A percentile compares a stretch with the other conserved stretches of the same genome.
These are phyloP conservation scores for Hedychridium roseum DNA, from an alignment of 2,888 invertebrate genomes.

Conservation along the genomic window DNA sequence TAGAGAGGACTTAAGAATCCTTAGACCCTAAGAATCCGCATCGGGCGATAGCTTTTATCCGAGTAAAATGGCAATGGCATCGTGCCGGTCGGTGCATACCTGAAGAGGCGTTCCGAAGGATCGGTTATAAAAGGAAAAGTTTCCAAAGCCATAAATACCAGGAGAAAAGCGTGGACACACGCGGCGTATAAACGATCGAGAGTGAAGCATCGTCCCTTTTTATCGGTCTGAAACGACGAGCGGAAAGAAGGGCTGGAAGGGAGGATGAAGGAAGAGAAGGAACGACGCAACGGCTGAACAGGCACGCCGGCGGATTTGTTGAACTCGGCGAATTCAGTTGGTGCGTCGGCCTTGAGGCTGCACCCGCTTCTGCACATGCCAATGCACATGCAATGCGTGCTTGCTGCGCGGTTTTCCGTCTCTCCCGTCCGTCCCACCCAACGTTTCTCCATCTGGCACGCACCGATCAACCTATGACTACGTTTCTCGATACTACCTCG, in stretches of 20 bases:
- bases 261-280: slow-evolving; percentile 3
- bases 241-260: background rate
- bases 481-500: slow-evolving; percentile 20
- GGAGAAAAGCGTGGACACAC: background rate
- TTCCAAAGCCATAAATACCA: background rate
- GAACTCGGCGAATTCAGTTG: slow-evolving; percentile 34
- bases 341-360: slow-evolving; percentile 33
- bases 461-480: slow-evolving; percentile 23
- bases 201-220: too few species aligned
- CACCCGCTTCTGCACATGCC: slow-evolving; percentile 35
- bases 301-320: slow-evolving; percentile 23
- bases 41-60: too few species aligned
- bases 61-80: too few species aligned
- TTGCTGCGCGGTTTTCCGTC: slow-evolving; percentile 4
- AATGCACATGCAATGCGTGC: slow-evolving; percentile 24
- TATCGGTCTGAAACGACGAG: too few species aligned
- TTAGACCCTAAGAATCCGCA: too few species aligned
- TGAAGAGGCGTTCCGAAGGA: too few species aligned
- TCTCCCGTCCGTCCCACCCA: slow-evolving; percentile 10
- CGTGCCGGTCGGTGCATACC: too few species aligned
- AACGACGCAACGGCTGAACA: slow-evolving; percentile 3
- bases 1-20: too few species aligned
- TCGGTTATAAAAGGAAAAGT: too few species aligned
- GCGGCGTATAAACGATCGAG: too few species aligned
- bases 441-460: background rate